Evolutionary conservation across 1,140 invertebrate genomes (phyloP).

Genomic region (Colletes gigas): DNA sequence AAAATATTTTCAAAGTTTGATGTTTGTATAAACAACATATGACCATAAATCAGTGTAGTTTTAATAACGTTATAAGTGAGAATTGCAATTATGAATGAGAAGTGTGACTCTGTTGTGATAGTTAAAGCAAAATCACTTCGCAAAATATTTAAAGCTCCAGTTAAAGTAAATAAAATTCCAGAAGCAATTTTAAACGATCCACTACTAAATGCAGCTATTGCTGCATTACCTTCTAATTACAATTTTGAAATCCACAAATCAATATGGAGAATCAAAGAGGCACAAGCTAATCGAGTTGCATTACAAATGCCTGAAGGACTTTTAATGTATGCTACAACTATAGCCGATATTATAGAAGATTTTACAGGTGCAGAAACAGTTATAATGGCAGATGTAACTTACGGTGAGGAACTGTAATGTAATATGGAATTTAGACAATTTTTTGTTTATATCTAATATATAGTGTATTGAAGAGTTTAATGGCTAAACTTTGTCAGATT

Average conservation of each 20-base stretch:
- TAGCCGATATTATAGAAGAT: conserved; percentile 96
- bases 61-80: neutral
- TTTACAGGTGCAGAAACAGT: conserved; percentile 97
- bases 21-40: conserved; percentile 9
- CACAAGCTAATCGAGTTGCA: conserved; percentile 92
- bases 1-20: neutral
- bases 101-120: conserved; percentile 81
- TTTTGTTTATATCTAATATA: neutral
- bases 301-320: conserved; percentile 98
- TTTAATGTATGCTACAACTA: conserved; percentile 94
- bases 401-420: conserved; percentile 82
- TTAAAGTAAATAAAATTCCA: conserved; percentile 90
- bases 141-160: conserved; percentile 88
- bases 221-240: conserved; percentile 94
- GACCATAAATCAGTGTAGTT: neutral
- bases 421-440: neutral
- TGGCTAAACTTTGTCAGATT: too few species aligned
- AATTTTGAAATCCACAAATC: conserved; percentile 99
- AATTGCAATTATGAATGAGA: conserved; percentile 40
- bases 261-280: conserved; percentile 95
- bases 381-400: conserved; percentile 99
- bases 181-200: conserved; percentile 91
- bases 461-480: too few species aligned
- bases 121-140: conserved; percentile 88
- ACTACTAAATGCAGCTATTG: conserved; percentile 87